Evolutionary conservation across 2,113 vertebrate genomes (phyloP).

Genomic region (Anser brachyrhynchus): DNA sequence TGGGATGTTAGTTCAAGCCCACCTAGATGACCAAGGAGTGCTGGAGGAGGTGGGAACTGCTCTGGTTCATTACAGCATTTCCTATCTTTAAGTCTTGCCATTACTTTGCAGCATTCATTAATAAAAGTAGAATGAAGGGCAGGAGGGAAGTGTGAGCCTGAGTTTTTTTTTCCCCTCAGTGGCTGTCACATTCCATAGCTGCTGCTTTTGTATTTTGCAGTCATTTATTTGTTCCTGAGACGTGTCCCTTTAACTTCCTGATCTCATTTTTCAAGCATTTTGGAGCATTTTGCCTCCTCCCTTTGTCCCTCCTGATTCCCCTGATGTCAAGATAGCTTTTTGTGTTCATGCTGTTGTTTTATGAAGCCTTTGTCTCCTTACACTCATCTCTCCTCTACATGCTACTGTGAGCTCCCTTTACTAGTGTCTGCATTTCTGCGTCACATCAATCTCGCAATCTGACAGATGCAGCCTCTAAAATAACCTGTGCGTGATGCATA

Average conservation of each 20-base stretch:
- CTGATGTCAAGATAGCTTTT: background rate
- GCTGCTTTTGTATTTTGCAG: background rate
- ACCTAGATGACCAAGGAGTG: background rate
- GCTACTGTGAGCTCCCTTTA: slow-evolving; percentile 34
- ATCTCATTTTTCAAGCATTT: slow-evolving; percentile 16
- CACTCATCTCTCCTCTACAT: slow-evolving; percentile 20
- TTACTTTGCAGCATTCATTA: background rate
- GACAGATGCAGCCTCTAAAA: slow-evolving; percentile 76
- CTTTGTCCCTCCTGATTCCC: slow-evolving; percentile 16
- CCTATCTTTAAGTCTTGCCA: background rate
- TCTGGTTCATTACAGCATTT: background rate
- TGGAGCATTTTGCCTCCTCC: slow-evolving; percentile 12
- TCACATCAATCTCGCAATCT: slow-evolving; percentile 67
- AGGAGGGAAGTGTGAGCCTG: background rate
- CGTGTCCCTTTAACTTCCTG: background rate
- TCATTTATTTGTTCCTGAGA: background rate
- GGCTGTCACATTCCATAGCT: background rate
- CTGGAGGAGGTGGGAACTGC: background rate
- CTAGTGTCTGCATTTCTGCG: slow-evolving; percentile 59
- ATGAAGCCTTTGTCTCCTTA: slow-evolving; percentile 22
- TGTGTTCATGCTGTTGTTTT: slow-evolving; percentile 9
- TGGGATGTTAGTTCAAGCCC: background rate
- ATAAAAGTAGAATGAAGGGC: background rate
- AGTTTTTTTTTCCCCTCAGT: background rate
- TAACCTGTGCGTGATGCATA: slow-evolving; percentile 63